Conservation (phyloP, 2,888 invertebrate species). For the Volucella inflata region DNA sequence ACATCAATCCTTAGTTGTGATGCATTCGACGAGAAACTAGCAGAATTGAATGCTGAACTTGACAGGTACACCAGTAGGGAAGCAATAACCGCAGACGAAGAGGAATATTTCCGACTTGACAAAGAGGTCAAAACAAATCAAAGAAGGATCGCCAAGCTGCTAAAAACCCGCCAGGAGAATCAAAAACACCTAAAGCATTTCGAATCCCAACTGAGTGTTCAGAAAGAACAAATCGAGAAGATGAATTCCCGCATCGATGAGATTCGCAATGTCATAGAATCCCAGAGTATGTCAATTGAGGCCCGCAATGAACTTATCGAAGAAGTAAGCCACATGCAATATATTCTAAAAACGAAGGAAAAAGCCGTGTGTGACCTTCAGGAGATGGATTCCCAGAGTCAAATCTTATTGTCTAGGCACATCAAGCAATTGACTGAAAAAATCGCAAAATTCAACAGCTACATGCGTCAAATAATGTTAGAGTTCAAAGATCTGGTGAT, state of each 20-base stretch:
- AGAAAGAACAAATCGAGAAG: conserved; percentile 36
- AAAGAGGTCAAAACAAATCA: conserved; percentile 76
- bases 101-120: conserved; percentile 76
- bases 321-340: conserved; percentile 77
- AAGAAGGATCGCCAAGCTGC: conserved; percentile 49
- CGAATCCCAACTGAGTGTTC: conserved; percentile 5
- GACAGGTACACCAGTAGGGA: conserved; percentile 73
- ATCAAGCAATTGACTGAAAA: conserved; percentile 79
- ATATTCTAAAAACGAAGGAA: conserved; percentile 77
- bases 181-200: conserved; percentile 55
- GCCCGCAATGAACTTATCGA: conserved; percentile 78
- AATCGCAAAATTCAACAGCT: conserved; percentile 68
- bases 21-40: conserved; percentile 77
- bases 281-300: conserved; percentile 72
- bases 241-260: conserved; percentile 14
- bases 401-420: conserved; percentile 78
- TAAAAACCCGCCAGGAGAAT: conserved; percentile 40
- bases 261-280: conserved; percentile 71
- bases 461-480: conserved; percentile 42
- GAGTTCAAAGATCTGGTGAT: conserved; percentile 48
- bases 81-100: conserved; percentile 70
- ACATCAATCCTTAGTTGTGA: conserved; percentile 74
- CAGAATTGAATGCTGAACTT: conserved; percentile 66
- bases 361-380: conserved; percentile 77
- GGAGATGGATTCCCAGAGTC: conserved; percentile 78